Percentiles rank a stretch among this genome's conserved stretches.
phyloP scores from a whole-genome alignment of 2,797 vertebrate genomes.

The Spea hammondii region DNA sequence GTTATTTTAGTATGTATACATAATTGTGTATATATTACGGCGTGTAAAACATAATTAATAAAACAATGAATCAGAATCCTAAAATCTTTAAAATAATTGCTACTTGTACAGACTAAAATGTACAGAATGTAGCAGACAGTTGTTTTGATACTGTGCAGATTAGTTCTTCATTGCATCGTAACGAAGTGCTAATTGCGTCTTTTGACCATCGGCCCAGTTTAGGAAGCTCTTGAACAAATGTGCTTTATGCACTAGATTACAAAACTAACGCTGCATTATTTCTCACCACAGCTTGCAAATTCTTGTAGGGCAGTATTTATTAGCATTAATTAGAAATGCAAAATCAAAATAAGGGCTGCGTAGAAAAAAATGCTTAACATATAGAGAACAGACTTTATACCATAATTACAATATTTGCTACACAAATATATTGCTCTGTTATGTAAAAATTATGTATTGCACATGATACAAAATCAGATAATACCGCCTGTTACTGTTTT shows the following conservation, averaged over 20 bases:
- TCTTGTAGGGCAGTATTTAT: slow-evolving; percentile 71
- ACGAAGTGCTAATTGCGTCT: slow-evolving; percentile 78
- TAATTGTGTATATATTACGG: too few relatives aligned
- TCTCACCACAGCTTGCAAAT: slow-evolving; percentile 72
- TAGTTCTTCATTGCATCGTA: slow-evolving; percentile 76
- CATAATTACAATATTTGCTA: slow-evolving; percentile 57
- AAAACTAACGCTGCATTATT: slow-evolving; percentile 74
- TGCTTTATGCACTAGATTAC: slow-evolving; percentile 69
- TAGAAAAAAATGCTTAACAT: slow-evolving; percentile 54
- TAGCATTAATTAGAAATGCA: slow-evolving; percentile 68
- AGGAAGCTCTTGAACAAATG: slow-evolving; percentile 70
- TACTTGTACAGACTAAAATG: slow-evolving; percentile 55
- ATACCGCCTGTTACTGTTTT: too few relatives aligned
- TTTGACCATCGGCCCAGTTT: slow-evolving; percentile 75
- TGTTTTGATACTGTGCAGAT: slow-evolving; percentile 72
- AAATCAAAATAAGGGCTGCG: slow-evolving; percentile 54
- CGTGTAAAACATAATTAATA: too few relatives aligned
- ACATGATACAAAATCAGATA: too few relatives aligned
- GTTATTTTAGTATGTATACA: too few relatives aligned
- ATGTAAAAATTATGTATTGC: slow-evolving; percentile 12
- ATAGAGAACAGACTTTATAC: slow-evolving; percentile 60
- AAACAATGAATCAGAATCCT: too few relatives aligned
- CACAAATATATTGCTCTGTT: slow-evolving; percentile 15
- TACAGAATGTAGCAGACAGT: slow-evolving; percentile 67
- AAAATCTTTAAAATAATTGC: not conserved